Evolutionary conservation across 2,797 vertebrate species (phyloP), one percentile per base, ranked within the genome.

Genomic region (Numenius phaeopus): DNA sequence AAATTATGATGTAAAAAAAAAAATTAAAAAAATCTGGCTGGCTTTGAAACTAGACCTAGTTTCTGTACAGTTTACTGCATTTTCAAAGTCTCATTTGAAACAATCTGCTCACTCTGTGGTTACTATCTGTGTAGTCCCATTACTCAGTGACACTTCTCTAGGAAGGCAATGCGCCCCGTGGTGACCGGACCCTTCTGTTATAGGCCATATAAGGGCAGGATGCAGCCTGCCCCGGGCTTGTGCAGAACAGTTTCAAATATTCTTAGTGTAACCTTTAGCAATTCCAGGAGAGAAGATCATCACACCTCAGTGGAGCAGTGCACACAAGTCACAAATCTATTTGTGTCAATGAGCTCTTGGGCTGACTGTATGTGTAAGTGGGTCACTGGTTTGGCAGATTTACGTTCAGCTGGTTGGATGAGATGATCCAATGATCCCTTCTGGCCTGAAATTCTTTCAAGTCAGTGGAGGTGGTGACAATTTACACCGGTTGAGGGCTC

Each of bases 131-230:
- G 23, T 26, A 71, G 39, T 65, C 34, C 69, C 44, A 15, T 54
- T 39, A 17, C 40, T 44, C 47, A 34, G 39, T 39, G 32, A 52
- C 30, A 23, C 14, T 64, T 14, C 46, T 32, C 52, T 15, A 39
- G 34, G 47, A 11, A 30, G n/a, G 10, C 40, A 54, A 8, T 1
- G 8, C 0, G 3, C 23, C 61, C 49, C 0, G 1, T 11, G 55
- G 42, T 1, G 2, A 54, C 29, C 0, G 0, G 59, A 49, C 44
- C 42, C 44, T 62, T 37, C 62, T 34, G n/a, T 10, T 34, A 70
- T 69, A 49, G 50, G 55, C 44, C 17, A 6, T 4, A 18, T 1
- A 29, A 29, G 59, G 20, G 49, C 15, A 42, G 62, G 39, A 58
- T 2, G 1, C 55, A 73, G 66, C 40, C 42, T 37, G 65, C 27